These are phyloP conservation scores for Agrypnia vestita DNA, from an alignment of 1,140 invertebrate species.

Conservation along the genomic window DNA sequence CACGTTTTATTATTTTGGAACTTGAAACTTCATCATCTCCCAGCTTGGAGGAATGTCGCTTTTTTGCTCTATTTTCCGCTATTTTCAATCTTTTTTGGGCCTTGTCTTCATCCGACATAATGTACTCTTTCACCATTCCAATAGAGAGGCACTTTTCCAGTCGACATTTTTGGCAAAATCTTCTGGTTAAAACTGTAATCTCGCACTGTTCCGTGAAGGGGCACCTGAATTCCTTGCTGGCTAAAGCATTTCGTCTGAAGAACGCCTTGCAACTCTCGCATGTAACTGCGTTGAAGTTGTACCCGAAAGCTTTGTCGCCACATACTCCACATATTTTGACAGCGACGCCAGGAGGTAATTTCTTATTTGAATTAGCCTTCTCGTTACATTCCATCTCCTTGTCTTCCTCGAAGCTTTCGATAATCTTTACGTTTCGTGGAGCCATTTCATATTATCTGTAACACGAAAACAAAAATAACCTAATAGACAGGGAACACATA, in stretches of 20 bases:
- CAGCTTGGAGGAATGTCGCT: constrained; percentile 67
- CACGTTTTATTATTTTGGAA: constrained; percentile 67
- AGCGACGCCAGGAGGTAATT: constrained; percentile 11
- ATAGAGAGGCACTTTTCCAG: constrained; percentile 94
- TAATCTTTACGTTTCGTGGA: constrained; percentile 36
- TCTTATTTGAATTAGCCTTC: constrained; percentile 41
- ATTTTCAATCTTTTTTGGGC: constrained; percentile 93
- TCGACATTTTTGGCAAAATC: constrained; percentile 97
- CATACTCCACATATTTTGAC: constrained; percentile 79
- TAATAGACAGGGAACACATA: constrained; percentile 9
- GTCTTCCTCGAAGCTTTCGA: background rate
- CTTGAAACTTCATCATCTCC: constrained; percentile 68
- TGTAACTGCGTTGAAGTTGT: constrained; percentile 98
- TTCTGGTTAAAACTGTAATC: constrained; percentile 92
- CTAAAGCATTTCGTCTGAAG: constrained; percentile 95
- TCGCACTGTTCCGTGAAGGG: constrained; percentile 95
- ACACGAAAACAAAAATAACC: constrained; percentile 35
- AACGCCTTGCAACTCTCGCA: constrained; percentile 99
- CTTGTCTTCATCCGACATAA: constrained; percentile 97
- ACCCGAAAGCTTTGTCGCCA: constrained; percentile 94
- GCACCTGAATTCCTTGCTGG: constrained; percentile 95
- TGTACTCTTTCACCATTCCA: constrained; percentile 98
- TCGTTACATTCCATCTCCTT: constrained; percentile 49
- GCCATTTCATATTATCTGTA: constrained; percentile 56
- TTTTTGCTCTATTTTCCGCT: constrained; percentile 89